phyloP scores from a whole-genome alignment of 2,888 invertebrate genomes.

The Drosophila emarginata region DNA sequence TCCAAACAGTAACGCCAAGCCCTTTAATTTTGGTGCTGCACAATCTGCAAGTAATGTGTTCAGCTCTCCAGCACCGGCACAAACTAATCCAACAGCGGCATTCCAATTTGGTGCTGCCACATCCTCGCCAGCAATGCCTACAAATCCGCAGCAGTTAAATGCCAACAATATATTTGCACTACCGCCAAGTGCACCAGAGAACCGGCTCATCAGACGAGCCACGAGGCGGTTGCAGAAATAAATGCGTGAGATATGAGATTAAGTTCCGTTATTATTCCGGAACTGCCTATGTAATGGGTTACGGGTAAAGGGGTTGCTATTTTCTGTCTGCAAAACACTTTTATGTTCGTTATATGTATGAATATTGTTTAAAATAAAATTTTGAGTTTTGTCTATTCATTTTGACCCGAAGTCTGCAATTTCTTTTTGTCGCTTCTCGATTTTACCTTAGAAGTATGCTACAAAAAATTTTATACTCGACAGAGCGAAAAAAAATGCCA shows the following conservation, averaged over 20 bases:
- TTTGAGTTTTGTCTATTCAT: neutral
- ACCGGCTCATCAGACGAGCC: conserved; percentile 73
- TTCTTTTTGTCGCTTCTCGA: neutral
- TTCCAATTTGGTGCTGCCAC: conserved; percentile 59
- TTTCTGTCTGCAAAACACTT: neutral
- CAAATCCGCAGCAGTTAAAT: conserved; percentile 44
- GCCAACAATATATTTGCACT: conserved; percentile 66
- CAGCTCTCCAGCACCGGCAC: conserved; percentile 34
- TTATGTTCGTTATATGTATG: neutral
- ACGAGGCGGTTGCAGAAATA: conserved; percentile 77
- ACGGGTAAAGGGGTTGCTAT: neutral
- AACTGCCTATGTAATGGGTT: neutral
- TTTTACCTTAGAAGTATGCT: too few relatives aligned
- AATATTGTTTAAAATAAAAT: neutral
- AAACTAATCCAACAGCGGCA: conserved; percentile 22
- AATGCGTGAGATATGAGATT: neutral
- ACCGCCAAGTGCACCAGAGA: conserved; percentile 44
- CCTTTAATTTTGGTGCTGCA: conserved; percentile 60
- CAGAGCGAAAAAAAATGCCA: too few relatives aligned
- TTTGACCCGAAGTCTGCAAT: too few relatives aligned
- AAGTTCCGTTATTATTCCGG: neutral
- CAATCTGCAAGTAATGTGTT: conserved; percentile 40
- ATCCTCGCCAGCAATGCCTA: conserved; percentile 31
- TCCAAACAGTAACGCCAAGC: conserved; percentile 35
- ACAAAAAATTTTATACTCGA: too few relatives aligned